phyloP scores from a whole-genome alignment of 1,140 invertebrate species.

The Atta colombica region DNA sequence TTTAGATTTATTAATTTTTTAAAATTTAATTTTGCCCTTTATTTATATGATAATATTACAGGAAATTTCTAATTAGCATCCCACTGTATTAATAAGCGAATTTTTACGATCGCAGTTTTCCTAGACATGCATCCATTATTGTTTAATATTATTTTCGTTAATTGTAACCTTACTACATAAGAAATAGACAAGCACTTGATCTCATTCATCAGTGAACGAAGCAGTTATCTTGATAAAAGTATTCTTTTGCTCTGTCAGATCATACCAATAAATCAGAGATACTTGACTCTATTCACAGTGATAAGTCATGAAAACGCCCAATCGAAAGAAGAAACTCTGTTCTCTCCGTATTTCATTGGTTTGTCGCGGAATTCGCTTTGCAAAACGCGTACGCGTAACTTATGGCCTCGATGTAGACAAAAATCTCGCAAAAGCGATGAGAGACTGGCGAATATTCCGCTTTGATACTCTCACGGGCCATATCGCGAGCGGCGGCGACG shows the following conservation, averaged over 20 bases:
- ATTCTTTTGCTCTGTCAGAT: not conserved
- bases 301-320: slow-evolving; percentile 6
- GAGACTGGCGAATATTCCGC: slow-evolving; percentile 21
- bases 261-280: not conserved
- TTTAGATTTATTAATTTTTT: no score
- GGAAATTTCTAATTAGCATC: no score
- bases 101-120: not conserved
- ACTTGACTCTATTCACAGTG: not conserved
- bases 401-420: slow-evolving; percentile 25
- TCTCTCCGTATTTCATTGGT: slow-evolving; percentile 6
- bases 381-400: slow-evolving; percentile 26
- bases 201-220: no score
- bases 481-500: slow-evolving; percentile 39
- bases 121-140: no score
- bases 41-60: no score
- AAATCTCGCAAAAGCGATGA: not conserved
- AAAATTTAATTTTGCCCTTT: no score
- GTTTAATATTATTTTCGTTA: no score
- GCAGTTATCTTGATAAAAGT: no score
- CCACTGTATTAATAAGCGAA: no score
- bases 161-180: no score
- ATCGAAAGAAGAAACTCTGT: not conserved
- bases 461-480: slow-evolving; percentile 29
- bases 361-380: slow-evolving; percentile 8
- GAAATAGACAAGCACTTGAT: no score